Conservation (phyloP, 2,888 invertebrate genomes). For the Sminthurinus aureus region DNA sequence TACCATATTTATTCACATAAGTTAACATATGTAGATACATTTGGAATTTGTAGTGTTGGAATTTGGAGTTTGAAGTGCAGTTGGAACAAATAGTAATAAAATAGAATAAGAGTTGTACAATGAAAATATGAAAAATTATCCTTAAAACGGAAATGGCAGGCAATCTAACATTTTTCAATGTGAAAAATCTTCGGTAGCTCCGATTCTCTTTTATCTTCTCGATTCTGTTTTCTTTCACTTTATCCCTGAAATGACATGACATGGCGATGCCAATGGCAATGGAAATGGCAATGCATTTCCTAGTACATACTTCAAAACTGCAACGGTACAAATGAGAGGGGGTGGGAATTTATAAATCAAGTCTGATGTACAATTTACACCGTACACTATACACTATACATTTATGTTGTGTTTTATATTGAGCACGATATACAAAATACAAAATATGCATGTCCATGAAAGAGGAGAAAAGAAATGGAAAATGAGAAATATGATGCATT, state of each 20-base stretch:
- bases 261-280: background rate
- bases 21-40: background rate
- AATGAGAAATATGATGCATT: no score
- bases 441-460: background rate
- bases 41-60: background rate
- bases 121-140: constrained; percentile 29
- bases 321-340: no score
- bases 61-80: no score
- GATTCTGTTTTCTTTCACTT: background rate
- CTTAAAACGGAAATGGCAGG: constrained; percentile 29
- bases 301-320: no score
- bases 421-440: background rate
- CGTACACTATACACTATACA: no score
- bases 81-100: no score
- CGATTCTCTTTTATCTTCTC: background rate
- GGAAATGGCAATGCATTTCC: background rate
- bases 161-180: constrained; percentile 24
- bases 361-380: no score
- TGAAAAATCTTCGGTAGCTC: background rate
- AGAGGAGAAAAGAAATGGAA: background rate
- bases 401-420: background rate
- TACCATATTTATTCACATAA: background rate
- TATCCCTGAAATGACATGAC: background rate
- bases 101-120: no score
- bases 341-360: no score